These are phyloP conservation scores for Macrosiphum euphorbiae DNA, from an alignment of 2,888 invertebrate genomes.

Conservation along the genomic window DNA sequence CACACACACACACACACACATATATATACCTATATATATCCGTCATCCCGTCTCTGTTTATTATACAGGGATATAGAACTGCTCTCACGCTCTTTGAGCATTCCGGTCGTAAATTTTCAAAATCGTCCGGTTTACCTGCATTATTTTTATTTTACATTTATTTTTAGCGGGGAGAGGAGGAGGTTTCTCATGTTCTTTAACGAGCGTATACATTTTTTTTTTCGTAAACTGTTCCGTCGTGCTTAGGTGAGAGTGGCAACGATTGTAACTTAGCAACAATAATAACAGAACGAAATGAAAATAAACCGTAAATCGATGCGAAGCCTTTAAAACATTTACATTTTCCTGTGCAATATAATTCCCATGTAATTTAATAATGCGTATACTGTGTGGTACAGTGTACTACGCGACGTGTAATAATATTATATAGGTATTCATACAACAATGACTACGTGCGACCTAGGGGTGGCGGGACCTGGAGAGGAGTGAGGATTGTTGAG, in stretches of 20 bases:
- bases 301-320: constrained; percentile 42
- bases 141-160: background rate
- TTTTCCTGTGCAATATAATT: background rate
- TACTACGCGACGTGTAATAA: background rate
- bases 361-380: background rate
- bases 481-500: background rate
- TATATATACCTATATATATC: background rate
- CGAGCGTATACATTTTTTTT: background rate
- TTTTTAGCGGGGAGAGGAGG: background rate
- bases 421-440: background rate
- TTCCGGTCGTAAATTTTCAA: constrained; percentile 46
- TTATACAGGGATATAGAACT: background rate
- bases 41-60: background rate
- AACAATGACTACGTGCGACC: background rate
- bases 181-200: background rate
- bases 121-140: constrained; percentile 34
- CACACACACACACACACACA: background rate
- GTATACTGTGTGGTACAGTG: background rate
- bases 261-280: constrained; percentile 56
- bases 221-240: background rate
- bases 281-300: constrained; percentile 26
- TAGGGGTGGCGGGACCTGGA: background rate
- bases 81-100: constrained; percentile 22
- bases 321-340: constrained; percentile 62
- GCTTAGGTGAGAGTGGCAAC: background rate